A percentile compares a stretch with the other conserved stretches of the same genome.
phyloP scores from a whole-genome alignment of 2,888 invertebrate species.

The Automeris io region DNA sequence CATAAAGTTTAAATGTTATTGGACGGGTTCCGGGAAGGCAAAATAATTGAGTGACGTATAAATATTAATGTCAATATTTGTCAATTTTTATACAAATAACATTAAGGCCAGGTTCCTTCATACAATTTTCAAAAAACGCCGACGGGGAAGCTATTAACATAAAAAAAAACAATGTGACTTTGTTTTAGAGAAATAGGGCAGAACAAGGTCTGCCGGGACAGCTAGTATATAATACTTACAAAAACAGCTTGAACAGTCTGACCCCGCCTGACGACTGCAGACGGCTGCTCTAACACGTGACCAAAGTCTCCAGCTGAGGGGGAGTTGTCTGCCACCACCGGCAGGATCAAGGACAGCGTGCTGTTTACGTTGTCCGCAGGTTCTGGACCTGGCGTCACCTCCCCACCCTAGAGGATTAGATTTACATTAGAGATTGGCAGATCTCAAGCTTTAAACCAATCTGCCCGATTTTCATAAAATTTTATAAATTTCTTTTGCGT shows the following conservation, averaged over 20 bases:
- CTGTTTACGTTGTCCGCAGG: conserved; percentile 84
- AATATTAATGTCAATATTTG: too few relatives aligned
- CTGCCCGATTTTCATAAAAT: too few relatives aligned
- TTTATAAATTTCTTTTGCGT: too few relatives aligned
- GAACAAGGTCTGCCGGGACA: too few relatives aligned
- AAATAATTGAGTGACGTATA: too few relatives aligned
- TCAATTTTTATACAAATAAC: neutral
- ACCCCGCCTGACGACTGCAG: conserved; percentile 76
- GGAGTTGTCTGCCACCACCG: conserved; percentile 86
- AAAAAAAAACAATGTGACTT: neutral
- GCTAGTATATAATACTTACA: conserved; percentile 70
- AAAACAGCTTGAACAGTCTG: conserved; percentile 84
- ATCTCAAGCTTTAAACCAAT: neutral
- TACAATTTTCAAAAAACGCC: neutral
- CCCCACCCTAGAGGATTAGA: conserved; percentile 43
- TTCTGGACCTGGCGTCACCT: conserved; percentile 77
- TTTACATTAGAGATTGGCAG: neutral
- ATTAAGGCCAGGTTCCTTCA: neutral
- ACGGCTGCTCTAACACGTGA: conserved; percentile 82
- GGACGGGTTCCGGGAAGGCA: too few relatives aligned
- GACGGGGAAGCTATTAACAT: neutral
- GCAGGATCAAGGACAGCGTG: conserved; percentile 83
- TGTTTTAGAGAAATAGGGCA: too few relatives aligned
- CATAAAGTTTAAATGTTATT: too few relatives aligned
- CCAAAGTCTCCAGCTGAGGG: conserved; percentile 82